Evolutionary conservation across 2,113 vertebrate genomes (phyloP), one percentile per base, ranked within the genome.

Genomic region (Scomber japonicus): DNA sequence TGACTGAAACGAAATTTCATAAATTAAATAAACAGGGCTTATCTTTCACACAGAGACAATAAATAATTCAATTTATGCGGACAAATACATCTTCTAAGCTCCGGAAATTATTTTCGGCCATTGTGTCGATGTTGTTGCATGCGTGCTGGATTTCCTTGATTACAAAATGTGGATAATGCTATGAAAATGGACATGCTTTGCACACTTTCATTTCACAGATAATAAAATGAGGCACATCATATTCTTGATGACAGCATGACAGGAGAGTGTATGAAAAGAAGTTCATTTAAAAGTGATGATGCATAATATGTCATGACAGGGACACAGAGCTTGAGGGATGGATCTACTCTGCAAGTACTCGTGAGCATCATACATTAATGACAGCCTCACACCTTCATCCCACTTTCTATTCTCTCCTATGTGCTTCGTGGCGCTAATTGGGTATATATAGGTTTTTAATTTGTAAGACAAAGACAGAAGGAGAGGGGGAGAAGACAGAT

Each of bases 211-310:
- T 80, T 72, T 81, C 30, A 75, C 46, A 66, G 55, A 17, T 21
- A 27, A 44, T 24, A 8, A 63, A 71, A 61, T 55, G 4, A 51
- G 64, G 61, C 2, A 1, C 59, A 55, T 68, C 35, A 51, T 35
- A 64, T 31, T 53, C 17, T 16, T 17, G 14, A 54, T 81, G 10
- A 61, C 0, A 12, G 15, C 62, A 65, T 21, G 27, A 31, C 60
- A 55, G 30, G 13, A 60, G 24, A 54, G 11, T 16, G 53, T 35
- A 12, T 63, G n/a, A 80, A 35, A 40, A 48, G 49, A 53, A 5
- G 16, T 72, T 74, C 0, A 75, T 89, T 85, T 71, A 19, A 82
- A 82, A 84, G 70, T 53, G 65, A 51, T 48, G 66, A 78, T 82
- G 71, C 40, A 65, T 69, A 54, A 72, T 84, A 77, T 82, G 88